Evolutionary conservation across 2,888 invertebrate genomes (phyloP).

Genomic region (Lasioglossum leucozonium): DNA sequence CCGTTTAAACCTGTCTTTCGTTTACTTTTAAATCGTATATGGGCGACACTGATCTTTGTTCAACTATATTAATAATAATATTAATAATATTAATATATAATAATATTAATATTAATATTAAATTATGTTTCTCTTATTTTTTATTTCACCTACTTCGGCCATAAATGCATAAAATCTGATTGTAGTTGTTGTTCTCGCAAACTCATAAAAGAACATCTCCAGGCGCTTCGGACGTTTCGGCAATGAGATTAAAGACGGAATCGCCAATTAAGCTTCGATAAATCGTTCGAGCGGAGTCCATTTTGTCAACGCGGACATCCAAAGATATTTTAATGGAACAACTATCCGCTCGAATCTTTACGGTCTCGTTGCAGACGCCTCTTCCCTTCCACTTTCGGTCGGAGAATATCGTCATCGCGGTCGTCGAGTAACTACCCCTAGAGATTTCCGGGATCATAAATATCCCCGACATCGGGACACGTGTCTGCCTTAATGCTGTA

Average conservation of each 20-base stretch:
- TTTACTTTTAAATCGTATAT: not conserved
- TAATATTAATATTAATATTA: too few species aligned
- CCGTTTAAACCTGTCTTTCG: not conserved
- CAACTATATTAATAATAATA: too few species aligned
- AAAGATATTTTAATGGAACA: not conserved
- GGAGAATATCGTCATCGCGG: slow-evolving; percentile 30
- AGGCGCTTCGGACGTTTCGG: not conserved
- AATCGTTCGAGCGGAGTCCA: not conserved
- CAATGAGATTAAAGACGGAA: not conserved
- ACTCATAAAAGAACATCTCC: too few species aligned
- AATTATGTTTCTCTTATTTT: too few species aligned
- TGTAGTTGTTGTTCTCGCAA: too few species aligned
- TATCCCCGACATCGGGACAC: slow-evolving; percentile 53
- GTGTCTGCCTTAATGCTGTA: slow-evolving; percentile 35
- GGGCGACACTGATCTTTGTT: not conserved
- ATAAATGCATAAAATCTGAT: too few species aligned
- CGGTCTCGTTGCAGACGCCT: slow-evolving; percentile 1
- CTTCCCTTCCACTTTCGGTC: slow-evolving; percentile 14
- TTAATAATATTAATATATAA: too few species aligned
- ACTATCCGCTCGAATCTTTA: slow-evolving; percentile 8
- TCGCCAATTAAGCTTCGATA: not conserved
- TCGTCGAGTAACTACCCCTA: slow-evolving; percentile 20
- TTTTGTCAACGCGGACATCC: not conserved
- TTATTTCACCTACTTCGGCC: too few species aligned
- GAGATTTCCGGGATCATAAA: slow-evolving; percentile 60